A percentile compares a stretch with the other conserved stretches of the same genome.
Evolutionary conservation across 1,140 invertebrate genomes (phyloP).

Genomic region (Chrysopa pallens): DNA sequence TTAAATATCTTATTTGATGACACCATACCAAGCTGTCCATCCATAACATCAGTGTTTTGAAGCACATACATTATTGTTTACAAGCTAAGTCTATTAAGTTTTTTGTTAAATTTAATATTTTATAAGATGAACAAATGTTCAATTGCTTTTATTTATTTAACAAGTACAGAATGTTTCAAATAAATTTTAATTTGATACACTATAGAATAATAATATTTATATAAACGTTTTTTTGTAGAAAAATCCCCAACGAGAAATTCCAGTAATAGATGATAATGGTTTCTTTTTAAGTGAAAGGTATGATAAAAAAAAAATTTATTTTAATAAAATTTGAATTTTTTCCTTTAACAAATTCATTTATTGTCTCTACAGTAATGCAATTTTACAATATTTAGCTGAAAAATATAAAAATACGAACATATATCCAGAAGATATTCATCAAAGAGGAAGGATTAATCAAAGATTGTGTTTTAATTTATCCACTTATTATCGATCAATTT

Average conservation of each 20-base stretch:
- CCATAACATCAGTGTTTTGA: too few species aligned
- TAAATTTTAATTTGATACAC: too few species aligned
- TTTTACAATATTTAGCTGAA: slow-evolving; percentile 57
- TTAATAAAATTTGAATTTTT: too few species aligned
- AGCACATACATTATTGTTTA: too few species aligned
- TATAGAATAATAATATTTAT: too few species aligned
- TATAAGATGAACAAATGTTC: too few species aligned
- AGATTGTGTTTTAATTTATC: slow-evolving; percentile 56
- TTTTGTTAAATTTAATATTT: too few species aligned
- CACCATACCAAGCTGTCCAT: too few species aligned
- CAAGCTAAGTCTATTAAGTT: too few species aligned
- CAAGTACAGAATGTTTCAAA: too few species aligned
- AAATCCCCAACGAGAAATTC: slow-evolving; percentile 66
- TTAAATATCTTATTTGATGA: too few species aligned
- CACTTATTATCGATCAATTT: slow-evolving; percentile 52
- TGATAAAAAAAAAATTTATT: background rate
- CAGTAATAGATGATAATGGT: slow-evolving; percentile 52
- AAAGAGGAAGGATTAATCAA: slow-evolving; percentile 53
- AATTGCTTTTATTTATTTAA: too few species aligned
- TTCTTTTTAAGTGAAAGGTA: slow-evolving; percentile 51
- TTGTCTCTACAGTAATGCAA: slow-evolving; percentile 45
- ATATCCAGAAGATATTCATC: slow-evolving; percentile 47
- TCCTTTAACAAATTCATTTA: background rate
- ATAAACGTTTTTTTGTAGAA: slow-evolving; percentile 34
- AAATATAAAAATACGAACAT: slow-evolving; percentile 43